A percentile compares a stretch with the other conserved stretches of the same genome.
These are phyloP conservation scores for Illadopsis cleaveri DNA, from an alignment of 2,113 vertebrate genomes.

Conservation along the genomic window DNA sequence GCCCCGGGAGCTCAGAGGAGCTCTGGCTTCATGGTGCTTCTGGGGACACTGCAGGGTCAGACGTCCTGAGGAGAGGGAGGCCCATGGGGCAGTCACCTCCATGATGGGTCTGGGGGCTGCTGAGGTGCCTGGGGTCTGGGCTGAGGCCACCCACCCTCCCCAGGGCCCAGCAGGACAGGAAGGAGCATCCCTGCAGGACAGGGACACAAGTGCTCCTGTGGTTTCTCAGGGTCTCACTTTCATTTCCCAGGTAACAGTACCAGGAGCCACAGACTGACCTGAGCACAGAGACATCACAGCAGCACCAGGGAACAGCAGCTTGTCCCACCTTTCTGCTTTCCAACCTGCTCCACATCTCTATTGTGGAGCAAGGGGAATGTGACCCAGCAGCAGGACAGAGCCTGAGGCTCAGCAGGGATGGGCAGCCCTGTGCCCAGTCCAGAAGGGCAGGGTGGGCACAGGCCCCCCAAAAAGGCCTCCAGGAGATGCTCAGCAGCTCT, in stretches of 20 bases:
- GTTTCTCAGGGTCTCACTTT: background rate
- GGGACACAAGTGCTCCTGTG: accelerated
- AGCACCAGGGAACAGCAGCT: background rate
- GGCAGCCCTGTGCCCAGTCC: background rate
- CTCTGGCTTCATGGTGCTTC: background rate
- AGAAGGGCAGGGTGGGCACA: background rate
- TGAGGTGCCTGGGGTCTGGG: background rate
- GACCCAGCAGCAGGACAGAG: background rate
- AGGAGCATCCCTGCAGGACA: background rate
- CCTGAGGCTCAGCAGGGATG: background rate
- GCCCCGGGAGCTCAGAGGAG: background rate
- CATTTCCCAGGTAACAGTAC: background rate
- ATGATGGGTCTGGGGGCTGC: background rate
- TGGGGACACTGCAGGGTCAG: background rate
- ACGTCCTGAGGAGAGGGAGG: accelerated
- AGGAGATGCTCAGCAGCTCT: background rate
- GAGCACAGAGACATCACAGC: accelerated
- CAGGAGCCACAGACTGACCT: background rate
- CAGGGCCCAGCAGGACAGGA: background rate
- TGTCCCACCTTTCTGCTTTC: background rate
- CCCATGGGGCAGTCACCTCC: background rate
- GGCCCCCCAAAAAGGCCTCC: background rate
- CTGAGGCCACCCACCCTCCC: background rate
- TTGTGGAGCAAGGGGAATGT: no score
- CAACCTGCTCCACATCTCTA: background rate